phyloP scores from a whole-genome alignment of 2,113 vertebrate genomes.

The Pyrgilauda ruficollis region DNA sequence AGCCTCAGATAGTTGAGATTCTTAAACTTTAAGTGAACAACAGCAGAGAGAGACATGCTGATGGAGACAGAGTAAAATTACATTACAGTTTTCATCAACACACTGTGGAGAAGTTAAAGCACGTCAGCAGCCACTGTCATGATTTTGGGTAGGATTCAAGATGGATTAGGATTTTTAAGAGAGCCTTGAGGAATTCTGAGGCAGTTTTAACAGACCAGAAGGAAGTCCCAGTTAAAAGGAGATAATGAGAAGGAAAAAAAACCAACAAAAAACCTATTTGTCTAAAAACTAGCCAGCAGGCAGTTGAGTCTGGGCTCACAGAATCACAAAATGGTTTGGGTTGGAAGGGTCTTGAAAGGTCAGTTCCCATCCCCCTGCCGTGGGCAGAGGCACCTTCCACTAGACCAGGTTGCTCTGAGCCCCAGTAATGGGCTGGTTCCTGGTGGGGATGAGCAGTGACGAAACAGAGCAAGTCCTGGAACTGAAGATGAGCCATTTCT shows the following conservation, averaged over 20 bases:
- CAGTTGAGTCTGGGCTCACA: neutral
- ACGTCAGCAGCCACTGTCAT: neutral
- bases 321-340: neutral
- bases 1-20: neutral
- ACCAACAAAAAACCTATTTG: neutral
- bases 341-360: neutral
- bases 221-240: accelerated
- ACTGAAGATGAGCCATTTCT: neutral
- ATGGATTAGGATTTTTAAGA: neutral
- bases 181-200: neutral
- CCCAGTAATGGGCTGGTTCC: neutral
- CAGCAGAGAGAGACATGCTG: neutral
- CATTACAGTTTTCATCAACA: accelerated
- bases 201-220: neutral
- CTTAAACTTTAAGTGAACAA: neutral
- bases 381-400: neutral
- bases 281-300: neutral
- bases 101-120: neutral
- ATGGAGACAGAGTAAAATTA: neutral
- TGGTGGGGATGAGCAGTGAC: neutral
- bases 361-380: neutral
- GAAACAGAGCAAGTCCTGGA: neutral
- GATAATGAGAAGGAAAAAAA: neutral
- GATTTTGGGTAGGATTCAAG: neutral
- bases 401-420: neutral